Evolutionary conservation across 1,140 invertebrate species (phyloP), one percentile per base, ranked within the genome.

Genomic region (Octopus bimaculoides): DNA sequence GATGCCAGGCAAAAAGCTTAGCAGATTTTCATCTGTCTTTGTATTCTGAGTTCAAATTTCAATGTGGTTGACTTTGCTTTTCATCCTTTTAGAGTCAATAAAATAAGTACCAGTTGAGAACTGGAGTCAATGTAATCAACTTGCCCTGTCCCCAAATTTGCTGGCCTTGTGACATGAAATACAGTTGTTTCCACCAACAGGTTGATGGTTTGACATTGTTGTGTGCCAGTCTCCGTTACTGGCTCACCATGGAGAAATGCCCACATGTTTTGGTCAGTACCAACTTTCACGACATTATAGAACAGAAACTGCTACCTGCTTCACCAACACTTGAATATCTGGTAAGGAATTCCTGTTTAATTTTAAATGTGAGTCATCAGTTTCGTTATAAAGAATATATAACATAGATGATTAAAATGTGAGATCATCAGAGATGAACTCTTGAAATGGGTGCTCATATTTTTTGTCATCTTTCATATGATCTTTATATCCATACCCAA

Each of bases 211-310:
- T 94, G 56, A 91, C 94, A 8, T 88, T 97, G 54, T 88, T 96
- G 4, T 91, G 92, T 8, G 92, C 94, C 4, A 92, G 92, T 61
- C 83, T 96, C 4, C 92, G 92, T 80, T 90, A 93, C 85, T 94
- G 95, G 89, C 85, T 94, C 6, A 88, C 91, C 26, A 84, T 82
- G 78, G 73, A 86, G 3, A 77, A 91, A 14, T 94, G 93, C 87
- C 95, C 95, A 6, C 94, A 95, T 86, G 87, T 96, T 0, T 91
- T 96, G 61, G 90, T 94, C 4, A 93, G 94, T 0, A 96, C 95
- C 17, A 95, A 97, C 89, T 94, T 94, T 84, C 92, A 94, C 82
- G 90, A 92, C 52, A 88, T 96, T 5, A 84, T 92, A 2, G 87
- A 92, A 41, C 91, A 92, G 87, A 91, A 53, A 81, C 88, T 80